These are phyloP conservation scores for Sarcophaga carnaria DNA, from an alignment of 2,888 invertebrate species.

Conservation along the genomic window DNA sequence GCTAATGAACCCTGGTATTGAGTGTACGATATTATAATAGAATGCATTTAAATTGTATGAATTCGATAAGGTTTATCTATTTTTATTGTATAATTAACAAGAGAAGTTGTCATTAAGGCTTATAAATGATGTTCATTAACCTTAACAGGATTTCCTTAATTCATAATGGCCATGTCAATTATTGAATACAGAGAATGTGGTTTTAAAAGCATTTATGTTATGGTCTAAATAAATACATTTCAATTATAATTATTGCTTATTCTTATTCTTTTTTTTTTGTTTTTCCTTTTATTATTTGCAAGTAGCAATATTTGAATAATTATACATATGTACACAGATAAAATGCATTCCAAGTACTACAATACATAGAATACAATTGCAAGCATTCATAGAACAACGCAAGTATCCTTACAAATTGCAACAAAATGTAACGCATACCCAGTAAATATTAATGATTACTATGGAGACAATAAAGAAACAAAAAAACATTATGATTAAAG, in stretches of 20 bases:
- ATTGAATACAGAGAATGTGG: neutral
- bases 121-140: slow-evolving; percentile 22
- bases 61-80: neutral
- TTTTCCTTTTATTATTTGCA: too few species aligned
- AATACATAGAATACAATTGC: too few species aligned
- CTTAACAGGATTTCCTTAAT: slow-evolving; percentile 28
- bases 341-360: too few species aligned
- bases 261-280: neutral
- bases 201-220: slow-evolving; percentile 30
- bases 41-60: slow-evolving; percentile 40
- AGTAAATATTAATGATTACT: too few species aligned
- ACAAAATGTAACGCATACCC: too few species aligned
- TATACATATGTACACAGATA: too few species aligned
- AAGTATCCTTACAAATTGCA: too few species aligned
- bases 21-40: neutral
- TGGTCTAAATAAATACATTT: slow-evolving; percentile 26
- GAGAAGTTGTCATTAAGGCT: slow-evolving; percentile 3
- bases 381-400: too few species aligned
- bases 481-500: too few species aligned
- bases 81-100: neutral
- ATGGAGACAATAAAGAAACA: too few species aligned
- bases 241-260: slow-evolving; percentile 19
- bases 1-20: slow-evolving; percentile 8
- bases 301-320: neutral
- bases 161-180: neutral